phyloP scores from a whole-genome alignment of 2,888 invertebrate species.

The Conistra vaccinii region DNA sequence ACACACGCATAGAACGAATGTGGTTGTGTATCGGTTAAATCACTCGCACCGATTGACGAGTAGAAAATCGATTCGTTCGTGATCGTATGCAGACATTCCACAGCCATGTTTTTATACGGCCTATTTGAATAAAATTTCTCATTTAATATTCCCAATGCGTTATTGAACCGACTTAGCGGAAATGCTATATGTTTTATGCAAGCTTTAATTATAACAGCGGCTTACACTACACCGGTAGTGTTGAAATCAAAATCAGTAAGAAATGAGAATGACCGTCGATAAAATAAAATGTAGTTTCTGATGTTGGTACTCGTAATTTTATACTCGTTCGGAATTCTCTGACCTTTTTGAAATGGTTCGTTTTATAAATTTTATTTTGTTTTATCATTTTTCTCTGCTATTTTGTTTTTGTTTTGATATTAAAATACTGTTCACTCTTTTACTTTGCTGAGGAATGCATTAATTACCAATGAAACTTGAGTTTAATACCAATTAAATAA shows the following conservation, averaged over 20 bases:
- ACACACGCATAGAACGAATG: slow-evolving; percentile 73
- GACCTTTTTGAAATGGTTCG: slow-evolving; percentile 61
- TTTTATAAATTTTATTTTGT: slow-evolving; percentile 25
- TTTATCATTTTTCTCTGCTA: slow-evolving; percentile 5
- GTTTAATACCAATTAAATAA: neutral
- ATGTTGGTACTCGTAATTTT: slow-evolving; percentile 55
- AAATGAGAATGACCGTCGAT: slow-evolving; percentile 48
- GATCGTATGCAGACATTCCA: slow-evolving; percentile 73
- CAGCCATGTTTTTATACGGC: slow-evolving; percentile 61
- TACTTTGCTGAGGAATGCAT: slow-evolving; percentile 7
- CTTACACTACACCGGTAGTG: slow-evolving; percentile 48
- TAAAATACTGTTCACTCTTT: slow-evolving; percentile 6
- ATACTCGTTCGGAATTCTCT: slow-evolving; percentile 56
- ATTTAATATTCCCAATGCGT: slow-evolving; percentile 67
- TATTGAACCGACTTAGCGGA: slow-evolving; percentile 63
- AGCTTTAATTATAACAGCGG: slow-evolving; percentile 55
- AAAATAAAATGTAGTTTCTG: slow-evolving; percentile 63
- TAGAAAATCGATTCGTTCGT: slow-evolving; percentile 85
- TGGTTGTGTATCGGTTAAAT: slow-evolving; percentile 84
- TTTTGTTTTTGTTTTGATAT: slow-evolving; percentile 32
- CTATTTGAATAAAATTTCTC: slow-evolving; percentile 69
- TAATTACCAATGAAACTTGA: slow-evolving; percentile 5
- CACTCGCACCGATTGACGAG: slow-evolving; percentile 81
- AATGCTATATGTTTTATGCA: slow-evolving; percentile 65
- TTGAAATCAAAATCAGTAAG: slow-evolving; percentile 57